These are phyloP conservation scores for Caloenas nicobarica DNA, from an alignment of 2,113 vertebrate genomes.

Conservation along the genomic window DNA sequence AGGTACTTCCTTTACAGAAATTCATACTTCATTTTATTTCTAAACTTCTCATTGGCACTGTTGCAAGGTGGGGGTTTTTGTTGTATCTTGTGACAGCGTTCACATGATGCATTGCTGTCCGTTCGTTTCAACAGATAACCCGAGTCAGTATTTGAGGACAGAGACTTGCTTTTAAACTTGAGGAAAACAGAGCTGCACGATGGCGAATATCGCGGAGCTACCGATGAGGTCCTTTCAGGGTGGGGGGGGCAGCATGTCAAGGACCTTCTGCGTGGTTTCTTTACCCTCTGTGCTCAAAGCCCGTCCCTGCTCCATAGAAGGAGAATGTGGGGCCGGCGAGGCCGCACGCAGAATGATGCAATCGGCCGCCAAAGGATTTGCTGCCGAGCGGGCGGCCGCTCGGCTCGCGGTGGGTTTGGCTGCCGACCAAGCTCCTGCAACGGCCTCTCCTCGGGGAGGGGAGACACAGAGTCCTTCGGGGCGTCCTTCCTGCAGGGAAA, in stretches of 20 bases:
- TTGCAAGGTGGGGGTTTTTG: neutral
- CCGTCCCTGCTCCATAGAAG: neutral
- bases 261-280: neutral
- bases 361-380: neutral
- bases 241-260: fast-evolving
- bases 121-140: neutral
- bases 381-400: neutral
- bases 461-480: neutral
- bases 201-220: neutral
- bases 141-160: neutral
- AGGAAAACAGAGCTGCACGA: fast-evolving
- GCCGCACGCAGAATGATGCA: constrained; percentile 22
- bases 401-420: neutral
- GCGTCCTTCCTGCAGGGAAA: neutral
- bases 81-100: neutral
- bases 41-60: neutral
- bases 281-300: neutral
- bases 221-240: fast-evolving
- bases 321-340: neutral
- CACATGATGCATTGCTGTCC: neutral
- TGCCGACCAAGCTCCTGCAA: neutral
- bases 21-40: neutral
- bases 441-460: neutral
- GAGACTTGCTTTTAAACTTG: neutral
- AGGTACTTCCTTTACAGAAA: constrained; percentile 6